Evolutionary conservation across 2,888 invertebrate species (phyloP), one percentile per base, ranked within the genome.

Genomic region (Sipha maydis): DNA sequence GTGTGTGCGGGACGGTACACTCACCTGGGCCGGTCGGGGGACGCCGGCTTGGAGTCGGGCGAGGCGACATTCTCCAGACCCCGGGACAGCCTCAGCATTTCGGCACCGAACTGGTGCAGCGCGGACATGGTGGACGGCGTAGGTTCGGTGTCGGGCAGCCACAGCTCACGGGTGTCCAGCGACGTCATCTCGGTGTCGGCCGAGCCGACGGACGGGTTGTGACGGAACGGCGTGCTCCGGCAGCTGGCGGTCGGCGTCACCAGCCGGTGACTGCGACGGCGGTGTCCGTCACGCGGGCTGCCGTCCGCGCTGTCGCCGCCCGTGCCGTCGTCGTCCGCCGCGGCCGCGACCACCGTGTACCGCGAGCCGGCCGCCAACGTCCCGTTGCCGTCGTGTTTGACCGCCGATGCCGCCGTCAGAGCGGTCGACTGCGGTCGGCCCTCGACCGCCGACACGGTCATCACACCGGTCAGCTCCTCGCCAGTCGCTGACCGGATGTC

Each of bases 151-250:
- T 94, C 94, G 89, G 95, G 95, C 71, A 96, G 93, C 96, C 96
- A 97, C 5, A 97, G 93, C 90, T 97, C 96, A 91, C 96, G 95
- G 25, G 96, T 96, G 91, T 96, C 96, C 90, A 97, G 93, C 0
- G 96, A 96, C 75, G 96, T 96, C 61, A 96, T 93, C 92, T 97
- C 97, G 3, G 96, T 96, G 91, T 97, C 97, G 0, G 96, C 96
- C 9, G 96, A 96, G 3, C 90, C 83, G 21, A 88, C 89, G 19
- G 89, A 89, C 61, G 89, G 90, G 38, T 89, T 85, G 71, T 89
- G 89, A 0, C 34, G 61, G 84, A 54, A 78, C 21, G 78, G 78
- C 34, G 89, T 84, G 78, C 84, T 73, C 56, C 28, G 78, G 41
- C 75, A 86, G 69, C 83, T 90, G 77, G 34, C 71, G 71, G 25